These are phyloP conservation scores for Schizopygopsis pylzovi DNA, from an alignment of 2,797 vertebrate species.

Conservation along the genomic window DNA sequence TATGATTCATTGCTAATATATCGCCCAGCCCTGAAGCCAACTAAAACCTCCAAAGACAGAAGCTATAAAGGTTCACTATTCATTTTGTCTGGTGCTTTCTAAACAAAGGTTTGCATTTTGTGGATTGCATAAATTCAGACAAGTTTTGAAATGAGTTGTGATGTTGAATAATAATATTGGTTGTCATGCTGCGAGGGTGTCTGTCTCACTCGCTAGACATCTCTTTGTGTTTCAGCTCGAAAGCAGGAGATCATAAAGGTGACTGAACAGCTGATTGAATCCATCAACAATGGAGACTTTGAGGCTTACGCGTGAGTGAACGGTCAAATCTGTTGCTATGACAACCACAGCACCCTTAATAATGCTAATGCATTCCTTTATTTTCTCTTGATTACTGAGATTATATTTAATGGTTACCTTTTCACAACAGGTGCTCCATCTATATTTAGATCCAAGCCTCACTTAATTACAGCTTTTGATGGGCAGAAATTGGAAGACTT, in stretches of 20 bases:
- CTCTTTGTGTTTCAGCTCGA: constrained; percentile 69
- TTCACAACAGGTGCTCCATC: constrained; percentile 25
- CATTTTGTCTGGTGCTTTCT: constrained; percentile 16
- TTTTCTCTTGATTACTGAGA: constrained; percentile 33
- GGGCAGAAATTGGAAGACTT: neutral
- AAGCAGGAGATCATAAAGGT: constrained; percentile 89
- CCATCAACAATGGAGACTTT: constrained; percentile 94
- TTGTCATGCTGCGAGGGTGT: neutral
- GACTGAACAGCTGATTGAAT: constrained; percentile 88
- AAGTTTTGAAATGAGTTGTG: constrained; percentile 20
- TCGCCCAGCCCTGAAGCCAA: constrained; percentile 10
- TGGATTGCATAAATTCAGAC: constrained; percentile 9
- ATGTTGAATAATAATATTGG: neutral
- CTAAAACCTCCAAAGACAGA: neutral
- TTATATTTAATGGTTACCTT: constrained; percentile 40
- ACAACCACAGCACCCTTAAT: neutral
- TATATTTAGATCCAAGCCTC: constrained; percentile 14
- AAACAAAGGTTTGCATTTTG: constrained; percentile 36
- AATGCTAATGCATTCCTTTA: constrained; percentile 8
- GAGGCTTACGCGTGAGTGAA: constrained; percentile 91
- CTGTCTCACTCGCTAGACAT: neutral
- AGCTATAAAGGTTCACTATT: neutral
- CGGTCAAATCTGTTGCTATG: constrained; percentile 18
- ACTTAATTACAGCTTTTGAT: constrained; percentile 36
- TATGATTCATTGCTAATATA: neutral